These are phyloP conservation scores for Hafferia zeledoni DNA, from an alignment of 2,797 vertebrate species.

Conservation along the genomic window DNA sequence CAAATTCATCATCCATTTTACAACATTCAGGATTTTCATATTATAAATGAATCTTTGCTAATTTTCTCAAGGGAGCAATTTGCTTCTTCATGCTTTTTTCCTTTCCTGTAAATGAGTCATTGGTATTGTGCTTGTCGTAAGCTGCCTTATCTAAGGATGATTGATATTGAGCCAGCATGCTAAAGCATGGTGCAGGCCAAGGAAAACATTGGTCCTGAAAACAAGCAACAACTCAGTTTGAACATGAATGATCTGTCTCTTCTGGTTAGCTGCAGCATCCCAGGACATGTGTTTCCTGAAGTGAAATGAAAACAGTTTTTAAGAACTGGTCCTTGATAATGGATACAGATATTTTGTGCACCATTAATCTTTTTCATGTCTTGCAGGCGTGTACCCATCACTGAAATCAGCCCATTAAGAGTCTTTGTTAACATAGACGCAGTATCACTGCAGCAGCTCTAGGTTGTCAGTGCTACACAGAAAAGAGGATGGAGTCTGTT, in stretches of 20 bases:
- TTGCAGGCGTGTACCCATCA: not conserved
- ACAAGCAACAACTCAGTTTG: not conserved
- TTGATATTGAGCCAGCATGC: not conserved
- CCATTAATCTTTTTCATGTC: not conserved
- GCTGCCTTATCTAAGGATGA: not conserved
- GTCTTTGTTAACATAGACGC: not conserved
- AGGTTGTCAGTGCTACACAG: not conserved
- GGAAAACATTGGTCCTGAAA: not conserved
- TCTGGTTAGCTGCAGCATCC: not conserved
- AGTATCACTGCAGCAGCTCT: not conserved
- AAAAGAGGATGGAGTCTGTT: not conserved
- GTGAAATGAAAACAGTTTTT: not conserved
- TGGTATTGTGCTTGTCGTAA: not conserved
- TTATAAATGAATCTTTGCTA: not conserved
- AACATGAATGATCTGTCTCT: not conserved
- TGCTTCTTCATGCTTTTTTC: not conserved
- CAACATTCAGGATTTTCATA: not conserved
- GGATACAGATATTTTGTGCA: not conserved
- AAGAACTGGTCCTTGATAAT: not conserved
- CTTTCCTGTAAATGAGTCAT: not conserved
- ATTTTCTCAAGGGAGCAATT: not conserved
- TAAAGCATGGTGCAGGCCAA: not conserved
- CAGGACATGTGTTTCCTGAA: not conserved
- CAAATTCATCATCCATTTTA: not conserved
- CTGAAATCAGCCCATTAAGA: not conserved